A percentile compares a stretch with the other conserved stretches of the same genome.
phyloP scores from a whole-genome alignment of 2,888 invertebrate species.

The Amphimallon solstitiale region DNA sequence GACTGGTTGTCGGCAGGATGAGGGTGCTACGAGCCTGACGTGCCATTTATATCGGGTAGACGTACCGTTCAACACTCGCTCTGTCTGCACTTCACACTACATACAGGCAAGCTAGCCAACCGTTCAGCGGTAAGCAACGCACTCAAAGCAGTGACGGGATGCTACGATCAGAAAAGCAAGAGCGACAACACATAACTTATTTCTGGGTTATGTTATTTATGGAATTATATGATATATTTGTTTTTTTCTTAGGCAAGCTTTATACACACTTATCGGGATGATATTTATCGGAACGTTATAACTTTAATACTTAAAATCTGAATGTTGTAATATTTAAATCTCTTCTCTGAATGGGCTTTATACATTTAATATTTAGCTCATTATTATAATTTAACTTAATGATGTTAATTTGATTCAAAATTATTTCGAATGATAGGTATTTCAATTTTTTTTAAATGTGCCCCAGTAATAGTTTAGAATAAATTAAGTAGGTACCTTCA shows the following conservation, averaged over 20 bases:
- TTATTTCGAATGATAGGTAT: no score
- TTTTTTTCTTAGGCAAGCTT: conserved; percentile 8
- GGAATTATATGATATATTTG: conserved; percentile 13
- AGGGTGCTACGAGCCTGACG: conserved; percentile 57
- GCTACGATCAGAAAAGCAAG: neutral
- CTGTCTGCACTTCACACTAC: conserved; percentile 46
- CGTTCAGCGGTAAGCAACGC: conserved; percentile 4
- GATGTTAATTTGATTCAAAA: no score
- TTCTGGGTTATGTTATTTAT: conserved; percentile 25
- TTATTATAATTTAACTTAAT: no score
- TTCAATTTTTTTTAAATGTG: no score
- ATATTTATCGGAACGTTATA: conserved; percentile 13
- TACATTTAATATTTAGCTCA: no score
- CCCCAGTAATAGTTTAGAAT: no score
- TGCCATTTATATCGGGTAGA: conserved; percentile 56
- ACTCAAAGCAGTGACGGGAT: neutral
- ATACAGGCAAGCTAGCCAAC: neutral
- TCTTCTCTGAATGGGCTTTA: no score
- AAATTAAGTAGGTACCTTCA: no score
- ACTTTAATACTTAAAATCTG: conserved; percentile 20
- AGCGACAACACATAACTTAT: conserved; percentile 23
- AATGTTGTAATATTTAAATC: no score
- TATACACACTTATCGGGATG: conserved; percentile 20
- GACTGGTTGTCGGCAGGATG: conserved; percentile 57
- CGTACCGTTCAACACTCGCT: conserved; percentile 50